Conservation (phyloP, 2,888 invertebrate genomes). For the Petrolisthes cinctipes region DNA sequence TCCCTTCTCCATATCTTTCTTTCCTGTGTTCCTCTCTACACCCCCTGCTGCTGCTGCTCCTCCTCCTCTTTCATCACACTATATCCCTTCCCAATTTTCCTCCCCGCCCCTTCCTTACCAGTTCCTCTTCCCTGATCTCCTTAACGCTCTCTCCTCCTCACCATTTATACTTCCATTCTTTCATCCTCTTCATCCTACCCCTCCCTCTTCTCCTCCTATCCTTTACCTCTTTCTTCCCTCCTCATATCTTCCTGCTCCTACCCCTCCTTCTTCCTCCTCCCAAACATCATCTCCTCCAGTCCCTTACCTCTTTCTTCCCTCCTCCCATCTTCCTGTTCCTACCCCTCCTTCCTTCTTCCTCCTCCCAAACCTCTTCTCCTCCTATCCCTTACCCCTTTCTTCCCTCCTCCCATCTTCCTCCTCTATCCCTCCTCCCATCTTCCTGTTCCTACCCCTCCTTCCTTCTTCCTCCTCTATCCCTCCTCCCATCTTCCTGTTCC, state of each 20-base stretch:
- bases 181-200: background rate
- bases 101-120: background rate
- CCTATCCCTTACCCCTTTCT: too few species aligned
- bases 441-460: too few species aligned
- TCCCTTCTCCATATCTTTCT: background rate
- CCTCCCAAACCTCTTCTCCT: too few species aligned
- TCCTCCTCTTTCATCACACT: background rate
- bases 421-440: background rate
- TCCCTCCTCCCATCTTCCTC: too few species aligned
- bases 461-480: too few species aligned
- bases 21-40: background rate
- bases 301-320: too few species aligned
- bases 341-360: background rate
- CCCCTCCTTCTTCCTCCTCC: background rate
- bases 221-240: background rate
- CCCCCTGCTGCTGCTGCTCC: too few species aligned
- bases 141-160: background rate
- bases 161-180: background rate
- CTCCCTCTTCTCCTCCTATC: background rate
- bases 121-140: background rate
- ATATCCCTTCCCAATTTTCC: background rate
- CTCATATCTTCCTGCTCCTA: background rate
- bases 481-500: background rate
- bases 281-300: too few species aligned
- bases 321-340: background rate